These are phyloP conservation scores for Oryzias sinensis DNA, from an alignment of 2,797 vertebrate species.

Conservation along the genomic window DNA sequence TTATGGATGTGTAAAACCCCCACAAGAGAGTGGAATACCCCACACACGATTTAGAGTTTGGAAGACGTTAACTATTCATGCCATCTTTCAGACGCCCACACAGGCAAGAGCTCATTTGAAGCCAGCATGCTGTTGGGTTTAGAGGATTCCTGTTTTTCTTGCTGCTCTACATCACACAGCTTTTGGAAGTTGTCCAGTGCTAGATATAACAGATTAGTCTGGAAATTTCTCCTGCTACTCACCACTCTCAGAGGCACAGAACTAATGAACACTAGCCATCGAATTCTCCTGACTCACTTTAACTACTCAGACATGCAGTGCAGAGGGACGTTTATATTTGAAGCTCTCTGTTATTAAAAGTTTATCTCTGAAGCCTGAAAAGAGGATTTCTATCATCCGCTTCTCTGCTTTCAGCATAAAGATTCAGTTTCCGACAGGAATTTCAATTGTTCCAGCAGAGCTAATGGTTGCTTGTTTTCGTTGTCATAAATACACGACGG, in stretches of 20 bases:
- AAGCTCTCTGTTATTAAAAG: constrained; percentile 16
- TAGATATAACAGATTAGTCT: constrained; percentile 34
- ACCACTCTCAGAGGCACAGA: constrained; percentile 16
- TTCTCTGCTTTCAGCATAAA: background rate
- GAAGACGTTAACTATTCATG: constrained; percentile 44
- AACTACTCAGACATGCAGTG: constrained; percentile 2
- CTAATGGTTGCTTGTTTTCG: constrained; percentile 45
- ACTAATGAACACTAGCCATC: background rate
- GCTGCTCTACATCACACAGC: constrained; percentile 54
- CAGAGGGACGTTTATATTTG: constrained; percentile 11
- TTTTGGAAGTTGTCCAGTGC: constrained; percentile 41
- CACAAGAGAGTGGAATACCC: constrained; percentile 44
- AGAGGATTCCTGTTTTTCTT: constrained; percentile 69
- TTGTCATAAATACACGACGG: constrained; percentile 63
- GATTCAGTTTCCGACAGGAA: constrained; percentile 2
- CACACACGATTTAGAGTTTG: constrained; percentile 28
- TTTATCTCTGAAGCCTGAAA: background rate
- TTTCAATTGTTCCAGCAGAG: constrained; percentile 21
- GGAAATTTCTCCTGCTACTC: constrained; percentile 22
- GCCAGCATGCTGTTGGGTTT: constrained; percentile 47
- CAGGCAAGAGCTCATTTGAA: constrained; percentile 39
- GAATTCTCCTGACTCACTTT: constrained; percentile 4
- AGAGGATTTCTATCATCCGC: background rate
- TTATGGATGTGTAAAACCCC: constrained; percentile 46
- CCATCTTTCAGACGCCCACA: constrained; percentile 53